phyloP scores from a whole-genome alignment of 2,797 vertebrate species.

The Aldrovandia affinis region DNA sequence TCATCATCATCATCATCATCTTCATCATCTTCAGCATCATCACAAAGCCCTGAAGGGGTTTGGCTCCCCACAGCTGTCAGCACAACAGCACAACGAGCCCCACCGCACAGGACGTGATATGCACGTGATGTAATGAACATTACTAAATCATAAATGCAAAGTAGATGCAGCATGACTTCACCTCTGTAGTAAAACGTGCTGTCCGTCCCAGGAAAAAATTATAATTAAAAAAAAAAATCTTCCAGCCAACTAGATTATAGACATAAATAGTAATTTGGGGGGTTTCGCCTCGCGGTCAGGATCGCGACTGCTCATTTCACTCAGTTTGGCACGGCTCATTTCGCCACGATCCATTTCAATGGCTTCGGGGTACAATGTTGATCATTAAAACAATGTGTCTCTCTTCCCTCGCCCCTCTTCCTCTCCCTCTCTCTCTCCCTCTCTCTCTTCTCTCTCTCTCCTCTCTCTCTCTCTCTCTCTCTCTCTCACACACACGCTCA shows the following conservation, averaged over 20 bases:
- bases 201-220: not conserved
- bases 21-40: no score
- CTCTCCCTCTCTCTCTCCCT: not conserved
- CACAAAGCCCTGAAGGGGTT: not conserved
- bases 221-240: not conserved
- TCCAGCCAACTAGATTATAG: not conserved
- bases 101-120: not conserved
- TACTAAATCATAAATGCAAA: not conserved
- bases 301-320: constrained; percentile 12
- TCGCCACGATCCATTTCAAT: constrained; percentile 25
- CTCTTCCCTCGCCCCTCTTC: not conserved
- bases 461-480: constrained; percentile 22
- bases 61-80: not conserved
- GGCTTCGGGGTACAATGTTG: constrained; percentile 26
- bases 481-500: constrained; percentile 35
- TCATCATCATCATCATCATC: not conserved
- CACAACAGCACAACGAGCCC: no score
- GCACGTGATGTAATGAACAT: not conserved
- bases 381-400: not conserved
- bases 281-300: not conserved
- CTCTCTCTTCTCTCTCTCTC: not conserved
- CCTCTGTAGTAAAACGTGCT: not conserved
- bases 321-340: constrained; percentile 17
- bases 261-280: not conserved
- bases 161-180: not conserved